These are phyloP conservation scores for Strigops habroptila DNA, from an alignment of 2,113 vertebrate species.

Conservation along the genomic window DNA sequence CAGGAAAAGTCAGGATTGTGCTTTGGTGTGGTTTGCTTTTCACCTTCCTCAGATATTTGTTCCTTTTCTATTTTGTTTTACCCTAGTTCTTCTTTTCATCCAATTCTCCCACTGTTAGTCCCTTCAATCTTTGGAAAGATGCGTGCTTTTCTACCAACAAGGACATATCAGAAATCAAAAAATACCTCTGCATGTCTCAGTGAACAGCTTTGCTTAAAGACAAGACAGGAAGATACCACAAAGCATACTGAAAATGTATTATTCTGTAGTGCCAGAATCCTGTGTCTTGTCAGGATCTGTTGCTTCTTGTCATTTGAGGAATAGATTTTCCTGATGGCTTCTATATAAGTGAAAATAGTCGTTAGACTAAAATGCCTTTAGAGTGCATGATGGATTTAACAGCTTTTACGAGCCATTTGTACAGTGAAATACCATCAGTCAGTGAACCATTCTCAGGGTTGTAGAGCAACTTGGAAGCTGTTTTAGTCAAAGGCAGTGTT, in stretches of 20 bases:
- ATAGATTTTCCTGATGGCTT: slow-evolving; percentile 34
- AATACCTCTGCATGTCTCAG: not conserved
- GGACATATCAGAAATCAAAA: not conserved
- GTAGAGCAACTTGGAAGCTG: not conserved
- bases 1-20: not conserved
- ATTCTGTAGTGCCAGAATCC: not conserved
- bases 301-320: slow-evolving; percentile 4
- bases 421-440: slow-evolving; percentile 36
- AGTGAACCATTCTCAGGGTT: not conserved
- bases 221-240: not conserved
- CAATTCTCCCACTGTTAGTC: not conserved
- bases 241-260: not conserved
- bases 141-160: not conserved
- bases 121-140: not conserved
- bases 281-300: not conserved
- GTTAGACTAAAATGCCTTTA: slow-evolving; percentile 53
- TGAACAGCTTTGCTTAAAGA: not conserved
- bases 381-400: slow-evolving; percentile 43
- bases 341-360: slow-evolving; percentile 44
- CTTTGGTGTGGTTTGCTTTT: not conserved
- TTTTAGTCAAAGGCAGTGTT: not conserved
- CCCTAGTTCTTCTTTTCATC: not conserved
- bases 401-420: slow-evolving; percentile 47
- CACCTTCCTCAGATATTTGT: not conserved
- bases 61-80: not conserved